phyloP scores from a whole-genome alignment of 1,140 invertebrate species.

The Eulimnadia texana region DNA sequence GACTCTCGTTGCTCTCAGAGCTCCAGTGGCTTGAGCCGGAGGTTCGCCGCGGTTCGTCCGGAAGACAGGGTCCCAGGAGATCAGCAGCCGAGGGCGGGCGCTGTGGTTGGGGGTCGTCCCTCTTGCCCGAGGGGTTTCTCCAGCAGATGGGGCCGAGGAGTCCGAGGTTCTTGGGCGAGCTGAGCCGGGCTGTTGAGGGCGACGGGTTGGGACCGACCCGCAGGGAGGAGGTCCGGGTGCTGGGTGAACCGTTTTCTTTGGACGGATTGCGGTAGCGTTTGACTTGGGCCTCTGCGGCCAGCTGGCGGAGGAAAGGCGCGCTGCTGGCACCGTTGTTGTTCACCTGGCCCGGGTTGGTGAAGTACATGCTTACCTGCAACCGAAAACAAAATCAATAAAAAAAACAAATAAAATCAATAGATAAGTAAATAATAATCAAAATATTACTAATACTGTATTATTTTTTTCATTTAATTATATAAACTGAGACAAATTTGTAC shows the following conservation, averaged over 20 bases:
- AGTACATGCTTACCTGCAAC: not conserved
- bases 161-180: conserved; percentile 1
- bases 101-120: not conserved
- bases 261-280: not conserved
- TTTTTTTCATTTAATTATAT: not conserved
- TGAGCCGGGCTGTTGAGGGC: not conserved
- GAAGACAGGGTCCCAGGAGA: not conserved
- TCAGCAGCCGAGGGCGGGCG: not conserved
- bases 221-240: not conserved
- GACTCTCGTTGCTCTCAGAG: not conserved
- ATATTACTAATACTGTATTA: not conserved
- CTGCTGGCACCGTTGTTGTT: not conserved
- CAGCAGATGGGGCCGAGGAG: conserved; percentile 9
- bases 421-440: no score
- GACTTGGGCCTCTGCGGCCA: not conserved
- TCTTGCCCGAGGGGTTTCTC: not conserved
- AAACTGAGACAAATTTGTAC: no score
- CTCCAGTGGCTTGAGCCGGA: not conserved
- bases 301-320: not conserved
- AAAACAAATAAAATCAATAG: no score
- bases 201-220: not conserved
- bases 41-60: not conserved
- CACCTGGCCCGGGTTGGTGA: not conserved
- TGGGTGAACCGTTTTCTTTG: not conserved
- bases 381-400: no score